Evolutionary conservation across 1,140 invertebrate species (phyloP).

Genomic region (Lepidurus packardi): DNA sequence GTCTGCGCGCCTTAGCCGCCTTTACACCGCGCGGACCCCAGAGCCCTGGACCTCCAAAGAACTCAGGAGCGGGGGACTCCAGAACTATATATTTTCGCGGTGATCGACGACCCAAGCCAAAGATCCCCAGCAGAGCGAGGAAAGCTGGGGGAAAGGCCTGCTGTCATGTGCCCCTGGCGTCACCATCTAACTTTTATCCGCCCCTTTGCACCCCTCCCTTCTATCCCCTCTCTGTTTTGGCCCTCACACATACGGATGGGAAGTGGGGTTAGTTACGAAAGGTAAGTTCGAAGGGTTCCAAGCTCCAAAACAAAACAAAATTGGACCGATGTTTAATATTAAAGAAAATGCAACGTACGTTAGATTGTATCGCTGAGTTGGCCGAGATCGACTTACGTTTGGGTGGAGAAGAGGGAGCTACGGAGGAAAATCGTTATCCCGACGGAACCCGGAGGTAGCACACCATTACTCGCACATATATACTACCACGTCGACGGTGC

Average conservation of each 20-base stretch:
- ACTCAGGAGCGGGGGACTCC: background rate
- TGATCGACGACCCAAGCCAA: slow-evolving; percentile 17
- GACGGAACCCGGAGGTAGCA: background rate
- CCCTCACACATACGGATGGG: background rate
- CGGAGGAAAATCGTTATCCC: slow-evolving; percentile 1
- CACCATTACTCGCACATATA: background rate
- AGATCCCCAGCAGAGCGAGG: slow-evolving; percentile 10
- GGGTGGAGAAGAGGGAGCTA: background rate
- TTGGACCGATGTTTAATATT: background rate
- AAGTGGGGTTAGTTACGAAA: background rate
- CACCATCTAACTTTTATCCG: background rate
- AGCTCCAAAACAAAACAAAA: background rate
- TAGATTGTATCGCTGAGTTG: background rate
- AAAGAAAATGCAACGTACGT: background rate
- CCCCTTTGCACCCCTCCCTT: background rate
- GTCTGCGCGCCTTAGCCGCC: slow-evolving; percentile 3
- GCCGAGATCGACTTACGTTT: background rate
- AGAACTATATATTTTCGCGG: background rate
- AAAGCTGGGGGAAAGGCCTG: slow-evolving; percentile 6
- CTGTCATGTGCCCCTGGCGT: slow-evolving; percentile 20
- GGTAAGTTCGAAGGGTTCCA: background rate
- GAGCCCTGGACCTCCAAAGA: background rate
- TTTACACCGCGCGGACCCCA: background rate
- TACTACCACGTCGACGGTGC: background rate
- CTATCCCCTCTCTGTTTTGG: background rate